phyloP scores from a whole-genome alignment of 2,888 invertebrate genomes.

The Oxycera nigricornis region DNA sequence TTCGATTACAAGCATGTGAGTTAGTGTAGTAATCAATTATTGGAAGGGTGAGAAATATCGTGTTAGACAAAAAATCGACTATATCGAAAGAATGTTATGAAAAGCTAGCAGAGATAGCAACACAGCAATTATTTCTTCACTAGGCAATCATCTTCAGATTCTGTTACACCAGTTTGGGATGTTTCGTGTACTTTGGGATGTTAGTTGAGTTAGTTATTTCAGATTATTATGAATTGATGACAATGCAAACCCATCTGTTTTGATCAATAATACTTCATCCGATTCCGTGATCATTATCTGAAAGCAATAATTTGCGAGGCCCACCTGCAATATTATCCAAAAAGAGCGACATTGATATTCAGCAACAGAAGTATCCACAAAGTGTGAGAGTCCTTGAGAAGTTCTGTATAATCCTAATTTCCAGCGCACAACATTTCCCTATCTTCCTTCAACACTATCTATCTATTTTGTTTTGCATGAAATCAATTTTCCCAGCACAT shows the following conservation, averaged over 20 bases:
- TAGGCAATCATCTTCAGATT: no score
- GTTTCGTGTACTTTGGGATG: no score
- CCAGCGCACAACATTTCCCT: not conserved
- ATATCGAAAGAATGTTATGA: no score
- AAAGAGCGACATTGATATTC: not conserved
- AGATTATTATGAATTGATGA: no score
- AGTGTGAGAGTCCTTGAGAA: not conserved
- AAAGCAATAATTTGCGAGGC: not conserved
- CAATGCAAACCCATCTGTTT: no score
- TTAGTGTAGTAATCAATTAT: not conserved
- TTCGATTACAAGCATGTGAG: not conserved
- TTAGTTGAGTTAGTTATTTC: no score
- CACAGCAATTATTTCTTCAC: no score
- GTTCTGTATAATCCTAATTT: not conserved
- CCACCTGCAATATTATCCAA: constrained; percentile 29
- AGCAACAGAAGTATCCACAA: constrained; percentile 2
- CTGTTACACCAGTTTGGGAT: no score
- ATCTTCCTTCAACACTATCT: no score
- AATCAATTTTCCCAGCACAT: not conserved
- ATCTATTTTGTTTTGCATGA: not conserved
- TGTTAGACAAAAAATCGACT: no score
- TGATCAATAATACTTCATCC: constrained; percentile 10
- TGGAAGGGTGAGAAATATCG: not conserved
- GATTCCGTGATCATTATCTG: not conserved
- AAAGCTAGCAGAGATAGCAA: no score